These are phyloP conservation scores for Notodonta ziczac DNA, from an alignment of 2,888 invertebrate genomes.

Conservation along the genomic window DNA sequence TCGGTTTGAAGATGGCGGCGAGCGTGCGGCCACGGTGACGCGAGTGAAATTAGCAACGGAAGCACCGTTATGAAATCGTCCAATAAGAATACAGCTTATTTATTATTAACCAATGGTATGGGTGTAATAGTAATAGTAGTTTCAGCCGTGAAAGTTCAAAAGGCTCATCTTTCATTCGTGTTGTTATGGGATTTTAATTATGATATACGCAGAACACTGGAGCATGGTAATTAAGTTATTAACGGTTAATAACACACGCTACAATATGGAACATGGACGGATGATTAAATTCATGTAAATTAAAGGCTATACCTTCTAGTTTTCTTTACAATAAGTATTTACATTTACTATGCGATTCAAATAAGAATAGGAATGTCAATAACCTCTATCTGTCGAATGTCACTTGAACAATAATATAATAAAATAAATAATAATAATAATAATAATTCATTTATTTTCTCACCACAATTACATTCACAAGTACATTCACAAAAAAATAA, in stretches of 20 bases:
- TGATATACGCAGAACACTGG: slow-evolving; percentile 25
- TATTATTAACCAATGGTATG: slow-evolving; percentile 51
- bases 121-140: slow-evolving; percentile 34
- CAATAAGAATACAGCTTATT: slow-evolving; percentile 51
- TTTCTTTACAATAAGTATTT: no score
- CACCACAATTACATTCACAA: no score
- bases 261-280: slow-evolving; percentile 7
- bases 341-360: no score
- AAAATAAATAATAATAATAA: no score
- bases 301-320: no score
- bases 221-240: slow-evolving; percentile 42
- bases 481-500: no score
- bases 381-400: no score
- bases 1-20: slow-evolving; percentile 71
- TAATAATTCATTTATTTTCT: no score
- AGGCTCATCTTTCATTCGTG: slow-evolving; percentile 48
- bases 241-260: slow-evolving; percentile 26
- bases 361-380: no score
- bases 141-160: slow-evolving; percentile 75
- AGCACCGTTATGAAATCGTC: slow-evolving; percentile 56
- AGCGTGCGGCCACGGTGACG: slow-evolving; percentile 57
- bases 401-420: no score
- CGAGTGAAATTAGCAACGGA: slow-evolving; percentile 68
- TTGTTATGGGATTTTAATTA: slow-evolving; percentile 41
- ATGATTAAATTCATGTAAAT: no score